Evolutionary conservation across 2,797 vertebrate genomes (phyloP).

Genomic region (Anas capensis): DNA sequence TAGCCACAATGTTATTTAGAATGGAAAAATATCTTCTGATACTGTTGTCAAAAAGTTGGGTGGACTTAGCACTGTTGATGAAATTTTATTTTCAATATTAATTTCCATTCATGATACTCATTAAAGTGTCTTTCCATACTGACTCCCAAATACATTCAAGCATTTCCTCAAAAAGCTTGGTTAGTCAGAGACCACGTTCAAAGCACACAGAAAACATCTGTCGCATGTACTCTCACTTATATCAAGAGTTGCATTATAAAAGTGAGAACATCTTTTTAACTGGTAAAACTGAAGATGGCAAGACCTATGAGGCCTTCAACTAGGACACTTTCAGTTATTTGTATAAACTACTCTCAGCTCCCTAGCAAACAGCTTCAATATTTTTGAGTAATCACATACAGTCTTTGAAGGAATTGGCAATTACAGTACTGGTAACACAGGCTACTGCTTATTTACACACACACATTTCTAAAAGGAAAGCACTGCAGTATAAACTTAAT

Average conservation of each 20-base stretch:
- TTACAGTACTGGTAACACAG: not conserved
- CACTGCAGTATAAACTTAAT: conserved; percentile 53
- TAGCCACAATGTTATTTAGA: not conserved
- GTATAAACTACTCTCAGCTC: not conserved
- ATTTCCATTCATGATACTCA: not conserved
- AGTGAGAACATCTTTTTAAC: not conserved
- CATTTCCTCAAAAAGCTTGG: not conserved
- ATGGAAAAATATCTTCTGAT: not conserved
- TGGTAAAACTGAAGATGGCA: not conserved
- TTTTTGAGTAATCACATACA: not conserved
- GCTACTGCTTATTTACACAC: not conserved
- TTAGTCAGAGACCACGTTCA: not conserved
- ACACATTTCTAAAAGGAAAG: conserved; percentile 12
- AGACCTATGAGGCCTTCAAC: not conserved
- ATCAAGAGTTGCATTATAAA: not conserved
- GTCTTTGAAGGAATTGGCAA: not conserved
- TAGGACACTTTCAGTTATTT: not conserved
- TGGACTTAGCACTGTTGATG: not conserved
- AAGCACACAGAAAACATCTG: not conserved
- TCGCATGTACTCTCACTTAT: not conserved
- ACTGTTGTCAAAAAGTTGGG: not conserved
- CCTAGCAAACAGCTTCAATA: not conserved
- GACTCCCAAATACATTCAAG: not conserved
- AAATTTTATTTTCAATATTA: not conserved
- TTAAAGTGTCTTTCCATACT: not conserved